Conservation (phyloP, 2,888 invertebrate genomes). For the Calameuta idolon region DNA sequence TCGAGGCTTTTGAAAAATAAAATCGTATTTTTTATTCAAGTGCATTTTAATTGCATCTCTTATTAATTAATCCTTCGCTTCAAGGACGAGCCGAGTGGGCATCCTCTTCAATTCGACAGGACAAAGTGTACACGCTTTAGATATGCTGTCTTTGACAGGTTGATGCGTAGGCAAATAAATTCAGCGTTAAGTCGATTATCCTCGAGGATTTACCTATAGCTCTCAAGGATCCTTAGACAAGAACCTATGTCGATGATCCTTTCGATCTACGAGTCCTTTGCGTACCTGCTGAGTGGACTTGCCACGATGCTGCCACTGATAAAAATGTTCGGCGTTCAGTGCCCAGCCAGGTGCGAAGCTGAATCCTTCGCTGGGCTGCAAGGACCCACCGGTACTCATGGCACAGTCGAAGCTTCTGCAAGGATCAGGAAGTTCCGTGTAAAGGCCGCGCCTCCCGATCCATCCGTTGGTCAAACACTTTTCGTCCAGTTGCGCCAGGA, state of each 20-base stretch:
- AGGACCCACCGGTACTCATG: conserved; percentile 29
- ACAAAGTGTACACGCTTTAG: neutral
- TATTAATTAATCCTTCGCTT: neutral
- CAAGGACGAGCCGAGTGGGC: neutral
- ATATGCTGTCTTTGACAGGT: neutral
- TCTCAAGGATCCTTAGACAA: neutral
- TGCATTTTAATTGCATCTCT: neutral
- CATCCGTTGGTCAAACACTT: conserved; percentile 48
- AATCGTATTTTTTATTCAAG: neutral
- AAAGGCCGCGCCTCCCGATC: conserved; percentile 50
- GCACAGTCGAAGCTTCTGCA: conserved; percentile 32
- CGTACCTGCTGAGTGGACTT: conserved; percentile 73
- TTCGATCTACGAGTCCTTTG: neutral
- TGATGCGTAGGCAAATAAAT: neutral
- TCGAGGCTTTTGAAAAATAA: neutral
- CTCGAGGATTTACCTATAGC: neutral
- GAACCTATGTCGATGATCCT: neutral
- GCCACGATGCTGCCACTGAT: conserved; percentile 74
- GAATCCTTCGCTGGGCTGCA: conserved; percentile 68
- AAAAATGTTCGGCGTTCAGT: conserved; percentile 73
- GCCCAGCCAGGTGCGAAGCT: conserved; percentile 75
- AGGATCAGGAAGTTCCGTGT: conserved; percentile 55
- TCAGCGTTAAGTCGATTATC: neutral
- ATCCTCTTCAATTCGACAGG: neutral
- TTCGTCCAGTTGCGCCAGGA: conserved; percentile 45